phyloP scores from a whole-genome alignment of 2,888 invertebrate genomes.

The Erynnis tages region DNA sequence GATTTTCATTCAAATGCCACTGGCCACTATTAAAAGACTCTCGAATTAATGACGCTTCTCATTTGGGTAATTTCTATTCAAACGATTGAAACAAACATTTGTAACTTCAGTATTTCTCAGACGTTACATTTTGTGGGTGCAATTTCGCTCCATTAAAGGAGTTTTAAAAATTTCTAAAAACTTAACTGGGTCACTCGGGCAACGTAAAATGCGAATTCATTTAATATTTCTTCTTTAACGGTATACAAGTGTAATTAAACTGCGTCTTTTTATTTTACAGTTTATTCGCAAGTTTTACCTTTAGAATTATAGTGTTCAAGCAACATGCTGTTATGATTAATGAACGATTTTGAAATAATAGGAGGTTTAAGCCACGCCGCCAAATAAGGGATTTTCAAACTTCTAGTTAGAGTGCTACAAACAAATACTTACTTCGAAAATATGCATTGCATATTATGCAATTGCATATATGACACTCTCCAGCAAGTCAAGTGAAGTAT shows the following conservation, averaged over 20 bases:
- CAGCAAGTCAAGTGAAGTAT: too few relatives aligned
- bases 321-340: too few relatives aligned
- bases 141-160: conserved; percentile 4
- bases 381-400: too few relatives aligned
- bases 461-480: too few relatives aligned
- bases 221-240: conserved; percentile 4
- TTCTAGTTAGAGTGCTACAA: too few relatives aligned
- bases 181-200: not conserved
- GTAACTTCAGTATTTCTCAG: conserved; percentile 11
- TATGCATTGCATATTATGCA: too few relatives aligned
- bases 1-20: not conserved
- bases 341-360: too few relatives aligned
- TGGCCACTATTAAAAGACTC: not conserved
- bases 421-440: too few relatives aligned
- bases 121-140: conserved; percentile 4
- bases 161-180: conserved; percentile 3
- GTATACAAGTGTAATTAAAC: not conserved
- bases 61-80: conserved; percentile 18
- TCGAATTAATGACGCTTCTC: conserved; percentile 22
- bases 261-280: not conserved
- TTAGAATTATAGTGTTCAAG: too few relatives aligned
- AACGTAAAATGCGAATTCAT: conserved; percentile 1
- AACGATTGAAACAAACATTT: conserved; percentile 17
- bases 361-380: too few relatives aligned
- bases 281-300: not conserved